Evolutionary conservation across 2,113 vertebrate genomes (phyloP).

Genomic region (Chunga burmeisteri): DNA sequence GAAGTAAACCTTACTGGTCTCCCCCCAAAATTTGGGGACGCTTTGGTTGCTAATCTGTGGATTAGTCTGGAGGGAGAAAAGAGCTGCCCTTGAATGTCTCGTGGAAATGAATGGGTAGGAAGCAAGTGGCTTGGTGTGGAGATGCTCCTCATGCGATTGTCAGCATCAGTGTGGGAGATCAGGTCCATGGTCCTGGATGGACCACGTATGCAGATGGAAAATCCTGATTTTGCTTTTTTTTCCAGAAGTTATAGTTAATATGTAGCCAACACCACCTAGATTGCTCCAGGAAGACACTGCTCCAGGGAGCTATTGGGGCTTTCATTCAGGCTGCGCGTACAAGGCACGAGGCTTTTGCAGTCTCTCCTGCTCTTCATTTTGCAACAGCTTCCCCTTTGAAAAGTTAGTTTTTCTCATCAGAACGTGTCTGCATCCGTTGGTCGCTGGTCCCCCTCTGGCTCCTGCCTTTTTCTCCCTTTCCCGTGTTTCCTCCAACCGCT

Average conservation of each 20-base stretch:
- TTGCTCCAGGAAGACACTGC: background rate
- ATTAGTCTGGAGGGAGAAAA: background rate
- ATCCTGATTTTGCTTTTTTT: too few relatives aligned
- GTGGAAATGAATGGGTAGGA: background rate
- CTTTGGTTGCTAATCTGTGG: background rate
- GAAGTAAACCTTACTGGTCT: background rate
- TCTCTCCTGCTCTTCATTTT: background rate
- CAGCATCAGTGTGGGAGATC: fast-evolving
- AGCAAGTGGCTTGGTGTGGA: background rate
- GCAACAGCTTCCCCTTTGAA: background rate
- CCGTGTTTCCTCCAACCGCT: background rate
- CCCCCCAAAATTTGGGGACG: background rate
- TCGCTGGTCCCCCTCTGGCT: background rate
- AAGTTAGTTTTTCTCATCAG: background rate
- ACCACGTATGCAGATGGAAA: background rate
- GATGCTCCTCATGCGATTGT: background rate
- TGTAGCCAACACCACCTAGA: background rate
- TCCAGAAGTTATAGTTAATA: background rate
- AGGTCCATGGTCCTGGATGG: background rate
- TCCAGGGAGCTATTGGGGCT: background rate
- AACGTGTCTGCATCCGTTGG: background rate
- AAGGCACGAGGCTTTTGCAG: background rate
- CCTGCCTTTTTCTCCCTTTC: background rate
- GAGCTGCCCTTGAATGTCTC: background rate
- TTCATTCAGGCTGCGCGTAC: background rate